Conservation (phyloP, 2,113 vertebrate genomes). For the Turdus rufiventris region DNA sequence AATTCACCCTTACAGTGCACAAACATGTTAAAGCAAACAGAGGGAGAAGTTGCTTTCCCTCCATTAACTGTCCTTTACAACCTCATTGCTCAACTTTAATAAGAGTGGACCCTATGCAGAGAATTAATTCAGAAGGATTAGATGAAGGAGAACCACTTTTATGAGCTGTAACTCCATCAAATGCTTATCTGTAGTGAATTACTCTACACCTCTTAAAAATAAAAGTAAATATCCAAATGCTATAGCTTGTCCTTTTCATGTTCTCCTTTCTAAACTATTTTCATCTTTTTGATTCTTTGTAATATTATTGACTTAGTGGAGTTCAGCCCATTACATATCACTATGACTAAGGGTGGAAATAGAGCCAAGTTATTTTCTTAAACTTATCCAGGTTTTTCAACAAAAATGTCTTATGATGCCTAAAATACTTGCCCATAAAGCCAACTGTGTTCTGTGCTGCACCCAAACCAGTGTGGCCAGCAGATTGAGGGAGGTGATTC, state of each 20-base stretch:
- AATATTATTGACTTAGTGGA: neutral
- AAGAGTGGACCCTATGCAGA: neutral
- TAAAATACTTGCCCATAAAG: neutral
- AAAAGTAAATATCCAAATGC: neutral
- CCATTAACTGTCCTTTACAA: constrained; percentile 14
- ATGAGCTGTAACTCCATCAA: constrained; percentile 6
- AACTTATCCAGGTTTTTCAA: neutral
- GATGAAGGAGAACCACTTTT: neutral
- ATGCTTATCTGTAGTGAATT: neutral
- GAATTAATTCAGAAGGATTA: neutral
- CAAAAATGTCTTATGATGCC: neutral
- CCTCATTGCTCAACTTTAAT: constrained; percentile 6
- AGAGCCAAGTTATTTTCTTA: neutral
- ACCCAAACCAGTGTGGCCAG: neutral
- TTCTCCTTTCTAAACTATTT: neutral
- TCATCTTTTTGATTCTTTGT: neutral
- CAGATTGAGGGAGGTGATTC: neutral
- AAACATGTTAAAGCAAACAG: neutral
- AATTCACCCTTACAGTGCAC: neutral
- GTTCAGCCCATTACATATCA: neutral
- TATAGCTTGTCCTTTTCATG: neutral
- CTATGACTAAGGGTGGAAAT: neutral
- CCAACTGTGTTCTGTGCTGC: neutral
- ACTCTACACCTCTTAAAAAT: neutral
- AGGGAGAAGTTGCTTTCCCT: neutral